Conservation (phyloP, 2,113 vertebrate genomes). For the Tiliqua scincoides region DNA sequence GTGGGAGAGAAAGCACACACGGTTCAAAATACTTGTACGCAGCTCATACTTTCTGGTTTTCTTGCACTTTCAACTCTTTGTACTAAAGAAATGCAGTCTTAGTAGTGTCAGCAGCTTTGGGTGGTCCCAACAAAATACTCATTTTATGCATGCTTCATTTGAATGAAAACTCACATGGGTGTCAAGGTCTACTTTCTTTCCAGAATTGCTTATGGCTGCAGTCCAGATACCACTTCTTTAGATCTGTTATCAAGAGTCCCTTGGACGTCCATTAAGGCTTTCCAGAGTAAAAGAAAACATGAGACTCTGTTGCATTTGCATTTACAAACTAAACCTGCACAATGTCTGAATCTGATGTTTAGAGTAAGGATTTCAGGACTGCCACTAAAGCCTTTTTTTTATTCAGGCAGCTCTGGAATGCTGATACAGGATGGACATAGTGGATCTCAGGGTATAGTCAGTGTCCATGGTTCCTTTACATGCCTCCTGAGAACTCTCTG, state of each 20-base stretch:
- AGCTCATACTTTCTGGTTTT: not conserved
- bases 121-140: not conserved
- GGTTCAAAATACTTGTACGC: not conserved
- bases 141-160: not conserved
- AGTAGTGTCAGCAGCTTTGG: not conserved
- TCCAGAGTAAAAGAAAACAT: not conserved
- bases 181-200: not conserved
- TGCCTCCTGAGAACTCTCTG: too few relatives aligned
- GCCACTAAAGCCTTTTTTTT: too few relatives aligned
- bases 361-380: too few relatives aligned
- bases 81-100: not conserved
- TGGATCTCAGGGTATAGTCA: too few relatives aligned
- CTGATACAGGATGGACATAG: too few relatives aligned
- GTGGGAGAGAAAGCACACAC: not conserved
- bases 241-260: not conserved
- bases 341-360: too few relatives aligned
- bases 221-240: not conserved
- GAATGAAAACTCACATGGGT: not conserved
- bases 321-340: too few relatives aligned
- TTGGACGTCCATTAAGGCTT: not conserved
- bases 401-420: too few relatives aligned
- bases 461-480: too few relatives aligned
- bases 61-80: not conserved
- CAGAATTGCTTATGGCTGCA: not conserved
- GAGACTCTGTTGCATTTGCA: too few relatives aligned